phyloP scores from a whole-genome alignment of 1,140 invertebrate species.

The Apis cerana region DNA sequence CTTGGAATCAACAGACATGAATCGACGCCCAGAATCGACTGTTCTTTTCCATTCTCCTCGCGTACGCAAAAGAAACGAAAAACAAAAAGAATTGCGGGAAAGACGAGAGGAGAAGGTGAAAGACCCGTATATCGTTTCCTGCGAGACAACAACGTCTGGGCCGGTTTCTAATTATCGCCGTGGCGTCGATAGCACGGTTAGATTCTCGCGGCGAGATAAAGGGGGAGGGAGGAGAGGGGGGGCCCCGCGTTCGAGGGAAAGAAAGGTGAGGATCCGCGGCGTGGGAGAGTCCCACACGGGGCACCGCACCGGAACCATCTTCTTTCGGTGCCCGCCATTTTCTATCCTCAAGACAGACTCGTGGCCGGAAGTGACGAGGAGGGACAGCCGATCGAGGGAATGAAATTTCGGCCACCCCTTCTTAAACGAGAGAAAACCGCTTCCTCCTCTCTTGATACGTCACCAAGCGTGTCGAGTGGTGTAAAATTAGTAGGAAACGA shows the following conservation, averaged over 20 bases:
- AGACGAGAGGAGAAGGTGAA: not conserved
- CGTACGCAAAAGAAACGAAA: too few relatives aligned
- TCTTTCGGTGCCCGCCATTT: slow-evolving; percentile 44
- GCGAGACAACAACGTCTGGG: slow-evolving; percentile 1
- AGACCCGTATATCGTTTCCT: not conserved
- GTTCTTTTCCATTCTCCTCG: too few relatives aligned
- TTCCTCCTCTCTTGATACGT: not conserved
- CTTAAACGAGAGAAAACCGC: slow-evolving; percentile 3
- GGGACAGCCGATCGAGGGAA: slow-evolving; percentile 9
- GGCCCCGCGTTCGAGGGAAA: slow-evolving; percentile 31
- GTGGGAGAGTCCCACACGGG: slow-evolving; percentile 80
- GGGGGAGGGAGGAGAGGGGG: too few relatives aligned
- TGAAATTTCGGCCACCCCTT: slow-evolving; percentile 21
- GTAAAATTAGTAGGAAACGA: too few relatives aligned
- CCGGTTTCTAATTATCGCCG: slow-evolving; percentile 57
- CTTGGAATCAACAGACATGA: too few relatives aligned
- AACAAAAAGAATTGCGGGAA: not conserved
- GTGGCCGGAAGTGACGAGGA: slow-evolving; percentile 49
- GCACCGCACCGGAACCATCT: slow-evolving; percentile 78
- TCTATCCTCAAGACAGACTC: slow-evolving; percentile 28
- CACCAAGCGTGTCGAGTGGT: not conserved
- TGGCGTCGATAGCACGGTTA: slow-evolving; percentile 43
- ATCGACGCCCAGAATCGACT: too few relatives aligned
- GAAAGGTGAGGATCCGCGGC: slow-evolving; percentile 57
- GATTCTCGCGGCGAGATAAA: slow-evolving; percentile 60